Evolutionary conservation across 2,113 vertebrate species (phyloP).

Genomic region (Nicator chloris): DNA sequence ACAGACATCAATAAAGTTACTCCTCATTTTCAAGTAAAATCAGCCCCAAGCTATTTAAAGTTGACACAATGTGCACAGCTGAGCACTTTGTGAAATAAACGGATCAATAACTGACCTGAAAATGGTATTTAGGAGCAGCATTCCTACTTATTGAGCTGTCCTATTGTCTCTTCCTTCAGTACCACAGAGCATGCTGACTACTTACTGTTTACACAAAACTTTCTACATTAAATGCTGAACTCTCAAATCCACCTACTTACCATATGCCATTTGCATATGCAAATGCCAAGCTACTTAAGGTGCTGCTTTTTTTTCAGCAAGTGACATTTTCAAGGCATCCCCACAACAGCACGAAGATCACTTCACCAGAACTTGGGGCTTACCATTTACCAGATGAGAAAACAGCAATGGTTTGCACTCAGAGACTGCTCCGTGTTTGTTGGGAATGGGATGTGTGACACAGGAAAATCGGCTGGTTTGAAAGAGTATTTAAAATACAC

Average conservation of each 20-base stretch:
- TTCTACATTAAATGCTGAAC: not conserved
- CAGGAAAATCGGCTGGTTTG: not conserved
- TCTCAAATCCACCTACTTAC: constrained; percentile 8
- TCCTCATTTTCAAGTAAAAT: not conserved
- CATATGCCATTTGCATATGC: not conserved
- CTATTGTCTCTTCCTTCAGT: not conserved
- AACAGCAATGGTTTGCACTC: not conserved
- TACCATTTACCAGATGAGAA: not conserved
- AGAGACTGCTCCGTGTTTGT: fast-evolving
- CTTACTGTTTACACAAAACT: not conserved
- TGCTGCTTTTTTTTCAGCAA: not conserved
- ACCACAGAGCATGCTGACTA: not conserved
- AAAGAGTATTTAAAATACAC: not conserved
- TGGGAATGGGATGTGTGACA: not conserved
- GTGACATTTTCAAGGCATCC: not conserved
- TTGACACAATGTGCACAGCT: not conserved
- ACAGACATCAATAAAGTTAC: not conserved
- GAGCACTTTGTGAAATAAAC: not conserved
- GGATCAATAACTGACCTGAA: not conserved
- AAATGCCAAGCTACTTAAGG: not conserved
- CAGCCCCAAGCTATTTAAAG: not conserved
- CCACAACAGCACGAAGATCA: not conserved
- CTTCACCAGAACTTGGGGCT: not conserved
- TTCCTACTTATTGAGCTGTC: not conserved
- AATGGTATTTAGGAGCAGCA: not conserved